These are phyloP conservation scores for Dasyprocta punctata DNA, from an alignment of 2,113 vertebrate genomes.

Conservation along the genomic window DNA sequence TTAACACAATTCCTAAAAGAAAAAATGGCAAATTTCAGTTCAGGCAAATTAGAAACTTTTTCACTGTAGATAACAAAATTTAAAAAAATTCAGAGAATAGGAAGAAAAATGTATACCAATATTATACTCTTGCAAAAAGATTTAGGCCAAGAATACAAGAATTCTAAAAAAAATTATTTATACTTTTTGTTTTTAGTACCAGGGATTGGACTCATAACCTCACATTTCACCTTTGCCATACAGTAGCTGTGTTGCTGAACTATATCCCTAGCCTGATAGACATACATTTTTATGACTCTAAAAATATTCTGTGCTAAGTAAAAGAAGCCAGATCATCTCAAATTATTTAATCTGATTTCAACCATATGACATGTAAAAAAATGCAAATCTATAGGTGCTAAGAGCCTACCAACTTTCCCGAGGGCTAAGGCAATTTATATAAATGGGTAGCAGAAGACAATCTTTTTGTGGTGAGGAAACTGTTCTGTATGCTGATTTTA, in stretches of 20 bases:
- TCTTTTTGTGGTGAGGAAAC: background rate
- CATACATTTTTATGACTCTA: too few relatives aligned
- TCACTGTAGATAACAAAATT: too few relatives aligned
- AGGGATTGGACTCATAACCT: too few relatives aligned
- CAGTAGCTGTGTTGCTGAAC: too few relatives aligned
- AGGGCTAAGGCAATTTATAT: background rate
- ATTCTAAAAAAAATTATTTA: background rate
- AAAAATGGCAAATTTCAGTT: too few relatives aligned
- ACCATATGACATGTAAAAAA: background rate
- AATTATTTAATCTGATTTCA: background rate
- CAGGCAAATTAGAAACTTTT: too few relatives aligned
- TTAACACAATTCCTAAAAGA: too few relatives aligned
- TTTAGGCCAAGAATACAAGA: background rate
- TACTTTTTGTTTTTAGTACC: background rate
- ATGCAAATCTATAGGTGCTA: background rate
- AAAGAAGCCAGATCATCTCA: background rate
- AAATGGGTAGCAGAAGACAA: background rate
- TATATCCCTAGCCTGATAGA: too few relatives aligned
- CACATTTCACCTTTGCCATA: too few relatives aligned
- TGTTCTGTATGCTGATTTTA: background rate
- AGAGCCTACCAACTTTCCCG: background rate
- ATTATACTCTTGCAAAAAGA: background rate
- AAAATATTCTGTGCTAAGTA: background rate
- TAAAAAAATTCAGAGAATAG: too few relatives aligned
- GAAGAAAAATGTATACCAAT: too few relatives aligned